phyloP scores from a whole-genome alignment of 1,140 invertebrate genomes.

The Magallana angulata region DNA sequence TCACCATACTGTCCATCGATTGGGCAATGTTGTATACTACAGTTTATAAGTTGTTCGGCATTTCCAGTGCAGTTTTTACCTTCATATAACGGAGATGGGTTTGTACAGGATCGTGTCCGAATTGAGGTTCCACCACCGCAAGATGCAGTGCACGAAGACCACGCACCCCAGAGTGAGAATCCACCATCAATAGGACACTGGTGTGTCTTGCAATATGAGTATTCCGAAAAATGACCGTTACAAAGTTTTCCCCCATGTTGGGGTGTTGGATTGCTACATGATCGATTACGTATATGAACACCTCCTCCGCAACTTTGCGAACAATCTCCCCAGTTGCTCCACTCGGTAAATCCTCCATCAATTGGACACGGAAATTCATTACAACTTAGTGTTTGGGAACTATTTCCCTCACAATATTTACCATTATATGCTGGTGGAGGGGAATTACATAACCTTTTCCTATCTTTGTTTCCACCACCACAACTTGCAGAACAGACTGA shows the following conservation, averaged over 20 bases:
- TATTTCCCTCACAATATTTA: slow-evolving; percentile 58
- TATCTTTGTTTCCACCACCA: slow-evolving; percentile 55
- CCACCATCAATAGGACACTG: slow-evolving; percentile 73
- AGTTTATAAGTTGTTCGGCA: slow-evolving; percentile 61
- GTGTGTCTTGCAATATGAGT: slow-evolving; percentile 25
- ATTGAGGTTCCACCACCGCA: slow-evolving; percentile 73
- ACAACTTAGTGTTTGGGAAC: slow-evolving; percentile 57
- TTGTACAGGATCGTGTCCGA: slow-evolving; percentile 71
- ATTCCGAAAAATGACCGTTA: slow-evolving; percentile 27
- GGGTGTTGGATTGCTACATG: slow-evolving; percentile 44
- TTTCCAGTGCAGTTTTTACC: slow-evolving; percentile 72
- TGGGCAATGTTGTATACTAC: slow-evolving; percentile 52
- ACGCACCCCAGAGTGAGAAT: slow-evolving; percentile 83
- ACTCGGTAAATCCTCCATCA: slow-evolving; percentile 2
- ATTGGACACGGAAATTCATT: slow-evolving; percentile 46
- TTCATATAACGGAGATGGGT: slow-evolving; percentile 69
- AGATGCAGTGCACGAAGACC: slow-evolving; percentile 73
- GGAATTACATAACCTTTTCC: slow-evolving; percentile 59
- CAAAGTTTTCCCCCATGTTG: slow-evolving; percentile 47
- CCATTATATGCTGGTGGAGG: slow-evolving; percentile 62
- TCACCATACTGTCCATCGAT: slow-evolving; percentile 66
- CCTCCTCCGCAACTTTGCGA: slow-evolving; percentile 37
- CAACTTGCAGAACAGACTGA: slow-evolving; percentile 71
- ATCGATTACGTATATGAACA: slow-evolving; percentile 24
- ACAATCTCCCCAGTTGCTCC: not conserved